Evolutionary conservation across 2,113 vertebrate genomes (phyloP).

Genomic region (Nesospiza acunhae): DNA sequence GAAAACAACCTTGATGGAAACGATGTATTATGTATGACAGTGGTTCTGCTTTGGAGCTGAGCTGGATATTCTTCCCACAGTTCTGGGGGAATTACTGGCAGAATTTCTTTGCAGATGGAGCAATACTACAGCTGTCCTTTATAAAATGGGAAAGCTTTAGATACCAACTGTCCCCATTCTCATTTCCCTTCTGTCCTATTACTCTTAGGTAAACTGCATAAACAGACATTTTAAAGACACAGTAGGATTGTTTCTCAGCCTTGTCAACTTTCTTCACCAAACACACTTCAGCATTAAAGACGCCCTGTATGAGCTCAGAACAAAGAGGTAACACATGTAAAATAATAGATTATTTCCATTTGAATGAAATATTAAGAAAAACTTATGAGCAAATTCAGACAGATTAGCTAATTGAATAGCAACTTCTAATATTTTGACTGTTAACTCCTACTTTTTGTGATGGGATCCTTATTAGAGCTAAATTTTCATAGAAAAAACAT

Average conservation of each 20-base stretch:
- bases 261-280: neutral
- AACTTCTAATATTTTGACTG: neutral
- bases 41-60: neutral
- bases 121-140: neutral
- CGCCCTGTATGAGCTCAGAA: neutral
- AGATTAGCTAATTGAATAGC: neutral
- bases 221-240: neutral
- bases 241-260: neutral
- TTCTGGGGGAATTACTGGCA: neutral
- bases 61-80: neutral
- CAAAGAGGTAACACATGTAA: fast-evolving
- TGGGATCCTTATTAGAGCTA: neutral
- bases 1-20: neutral
- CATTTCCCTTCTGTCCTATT: neutral
- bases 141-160: neutral
- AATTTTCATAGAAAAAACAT: neutral
- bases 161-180: neutral
- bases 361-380: neutral
- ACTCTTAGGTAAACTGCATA: neutral
- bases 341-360: neutral
- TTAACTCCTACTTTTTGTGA: neutral
- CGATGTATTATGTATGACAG: fast-evolving
- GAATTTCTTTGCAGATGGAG: neutral
- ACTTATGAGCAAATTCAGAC: neutral
- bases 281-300: neutral